Conservation (phyloP, 2,797 vertebrate species). For the Protonibea diacanthus region DNA sequence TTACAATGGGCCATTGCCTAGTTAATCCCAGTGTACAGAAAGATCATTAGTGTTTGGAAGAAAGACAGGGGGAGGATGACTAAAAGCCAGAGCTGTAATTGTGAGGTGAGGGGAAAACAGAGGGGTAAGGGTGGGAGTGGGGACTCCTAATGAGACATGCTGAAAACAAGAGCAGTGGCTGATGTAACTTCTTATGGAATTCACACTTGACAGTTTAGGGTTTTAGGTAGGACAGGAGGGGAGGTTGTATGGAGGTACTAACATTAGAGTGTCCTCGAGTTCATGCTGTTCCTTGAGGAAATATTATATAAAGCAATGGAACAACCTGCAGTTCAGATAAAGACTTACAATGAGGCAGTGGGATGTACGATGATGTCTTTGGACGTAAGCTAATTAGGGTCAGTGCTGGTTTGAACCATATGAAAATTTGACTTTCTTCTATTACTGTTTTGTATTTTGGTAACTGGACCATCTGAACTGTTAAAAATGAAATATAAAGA, state of each 20-base stretch:
- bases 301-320: constrained; percentile 17
- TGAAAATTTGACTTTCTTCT: background rate
- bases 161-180: constrained; percentile 48
- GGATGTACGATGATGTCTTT: constrained; percentile 13
- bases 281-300: constrained; percentile 33
- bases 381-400: constrained; percentile 49
- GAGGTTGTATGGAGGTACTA: constrained; percentile 14
- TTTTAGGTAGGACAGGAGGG: constrained; percentile 42
- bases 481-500: background rate
- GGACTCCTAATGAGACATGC: constrained; percentile 63
- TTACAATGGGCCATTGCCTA: constrained; percentile 55
- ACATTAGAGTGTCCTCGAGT: constrained; percentile 24
- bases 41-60: constrained; percentile 67
- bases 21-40: constrained; percentile 69
- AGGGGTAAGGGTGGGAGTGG: constrained; percentile 5
- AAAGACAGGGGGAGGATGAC: constrained; percentile 30
- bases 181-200: constrained; percentile 58
- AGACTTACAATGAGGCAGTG: constrained; percentile 18
- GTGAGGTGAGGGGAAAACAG: constrained; percentile 45
- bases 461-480: background rate
- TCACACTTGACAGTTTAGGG: constrained; percentile 32
- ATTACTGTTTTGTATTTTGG: background rate
- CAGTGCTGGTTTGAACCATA: background rate
- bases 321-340: constrained; percentile 32
- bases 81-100: constrained; percentile 53